Evolutionary conservation across 2,797 vertebrate species (phyloP).

Genomic region (Danio tinwini): DNA sequence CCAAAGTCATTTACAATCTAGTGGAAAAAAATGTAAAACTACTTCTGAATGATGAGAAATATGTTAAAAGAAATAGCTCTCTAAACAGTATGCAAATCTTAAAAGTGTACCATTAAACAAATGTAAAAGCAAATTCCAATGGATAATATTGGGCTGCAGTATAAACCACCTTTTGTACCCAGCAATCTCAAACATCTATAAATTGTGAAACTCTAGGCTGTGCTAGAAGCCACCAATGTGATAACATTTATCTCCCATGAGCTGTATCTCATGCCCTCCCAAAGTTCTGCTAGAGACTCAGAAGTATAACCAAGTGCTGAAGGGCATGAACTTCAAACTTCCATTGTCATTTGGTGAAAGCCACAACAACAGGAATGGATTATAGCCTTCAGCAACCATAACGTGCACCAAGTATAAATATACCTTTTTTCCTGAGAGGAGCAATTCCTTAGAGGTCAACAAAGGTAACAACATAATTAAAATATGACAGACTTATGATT

Average conservation of each 20-base stretch:
- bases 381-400: slow-evolving; percentile 6
- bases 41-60: not conserved
- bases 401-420: not conserved
- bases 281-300: slow-evolving; percentile 53
- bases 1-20: slow-evolving; percentile 8
- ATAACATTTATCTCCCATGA: slow-evolving; percentile 59
- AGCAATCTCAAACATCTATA: slow-evolving; percentile 48
- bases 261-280: slow-evolving; percentile 50
- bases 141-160: slow-evolving; percentile 46
- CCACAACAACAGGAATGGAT: slow-evolving; percentile 34
- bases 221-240: slow-evolving; percentile 44
- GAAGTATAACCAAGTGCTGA: slow-evolving; percentile 31
- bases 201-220: slow-evolving; percentile 49
- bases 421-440: not conserved
- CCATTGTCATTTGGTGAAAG: slow-evolving; percentile 32
- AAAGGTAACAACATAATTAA: slow-evolving; percentile 29
- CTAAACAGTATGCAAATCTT: slow-evolving; percentile 16
- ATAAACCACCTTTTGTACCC: slow-evolving; percentile 34
- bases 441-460: not conserved
- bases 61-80: not conserved
- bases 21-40: not conserved
- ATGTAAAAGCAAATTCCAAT: slow-evolving; percentile 56
- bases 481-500: slow-evolving; percentile 13
- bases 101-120: slow-evolving; percentile 11
- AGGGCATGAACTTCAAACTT: slow-evolving; percentile 29